These are phyloP conservation scores for Paramormyrops hopkinsi DNA, from an alignment of 2,797 vertebrate genomes.

Conservation along the genomic window DNA sequence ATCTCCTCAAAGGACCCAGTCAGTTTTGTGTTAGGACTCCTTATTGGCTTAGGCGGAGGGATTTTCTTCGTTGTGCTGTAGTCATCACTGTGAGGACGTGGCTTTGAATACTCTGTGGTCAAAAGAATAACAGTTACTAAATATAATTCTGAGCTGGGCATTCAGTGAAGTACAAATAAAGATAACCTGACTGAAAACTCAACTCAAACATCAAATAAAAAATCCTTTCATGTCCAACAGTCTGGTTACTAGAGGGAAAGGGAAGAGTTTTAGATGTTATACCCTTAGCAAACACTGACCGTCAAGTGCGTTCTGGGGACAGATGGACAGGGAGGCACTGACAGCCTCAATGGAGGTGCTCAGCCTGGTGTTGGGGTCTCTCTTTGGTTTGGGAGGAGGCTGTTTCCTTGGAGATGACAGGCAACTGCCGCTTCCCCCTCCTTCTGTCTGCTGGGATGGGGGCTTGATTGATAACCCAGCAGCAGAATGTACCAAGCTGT, in stretches of 20 bases:
- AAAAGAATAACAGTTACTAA: slow-evolving; percentile 19
- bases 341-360: slow-evolving; percentile 93
- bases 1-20: slow-evolving; percentile 93
- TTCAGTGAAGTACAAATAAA: neutral
- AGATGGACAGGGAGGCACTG: slow-evolving; percentile 78
- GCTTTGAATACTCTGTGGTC: slow-evolving; percentile 71
- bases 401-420: slow-evolving; percentile 92
- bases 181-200: neutral
- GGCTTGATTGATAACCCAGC: slow-evolving; percentile 67
- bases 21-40: slow-evolving; percentile 91
- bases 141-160: neutral
- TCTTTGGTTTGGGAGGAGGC: slow-evolving; percentile 94
- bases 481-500: slow-evolving; percentile 62
- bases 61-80: slow-evolving; percentile 93
- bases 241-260: slow-evolving; percentile 33
- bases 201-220: neutral
- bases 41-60: slow-evolving; percentile 89
- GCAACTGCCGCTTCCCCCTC: slow-evolving; percentile 35
- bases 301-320: slow-evolving; percentile 75
- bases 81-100: slow-evolving; percentile 92
- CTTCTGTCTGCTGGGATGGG: slow-evolving; percentile 66
- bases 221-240: neutral
- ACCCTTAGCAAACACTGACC: slow-evolving; percentile 61
- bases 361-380: slow-evolving; percentile 90
- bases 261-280: slow-evolving; percentile 39